Evolutionary conservation across 2,113 vertebrate species (phyloP).

Genomic region (Balaeniceps rex): DNA sequence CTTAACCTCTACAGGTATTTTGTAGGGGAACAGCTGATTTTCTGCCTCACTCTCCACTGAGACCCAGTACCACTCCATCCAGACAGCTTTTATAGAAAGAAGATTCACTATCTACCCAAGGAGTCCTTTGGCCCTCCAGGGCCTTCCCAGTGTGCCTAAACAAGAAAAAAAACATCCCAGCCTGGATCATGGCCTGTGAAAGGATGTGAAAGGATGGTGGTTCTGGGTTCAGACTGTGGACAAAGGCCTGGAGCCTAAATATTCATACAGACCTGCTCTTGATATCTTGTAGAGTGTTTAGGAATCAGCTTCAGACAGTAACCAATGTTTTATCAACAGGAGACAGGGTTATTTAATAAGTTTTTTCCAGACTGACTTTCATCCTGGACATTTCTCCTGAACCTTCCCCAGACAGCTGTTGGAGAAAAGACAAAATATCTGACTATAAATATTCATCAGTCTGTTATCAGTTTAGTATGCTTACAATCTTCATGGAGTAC

Average conservation of each 20-base stretch:
- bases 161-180: background rate
- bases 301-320: background rate
- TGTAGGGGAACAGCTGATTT: background rate
- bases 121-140: background rate
- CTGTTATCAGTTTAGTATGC: background rate
- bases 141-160: background rate
- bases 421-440: background rate
- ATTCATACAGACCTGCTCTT: background rate
- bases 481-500: background rate
- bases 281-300: background rate
- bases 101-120: background rate
- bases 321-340: background rate
- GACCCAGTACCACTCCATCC: background rate
- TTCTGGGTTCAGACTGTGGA: background rate
- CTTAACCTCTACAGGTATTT: background rate
- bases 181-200: background rate
- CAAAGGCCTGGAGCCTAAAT: background rate
- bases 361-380: background rate
- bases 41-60: background rate
- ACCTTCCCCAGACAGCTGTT: background rate
- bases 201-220: background rate
- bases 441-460: background rate
- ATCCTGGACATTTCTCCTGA: background rate
- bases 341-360: background rate
- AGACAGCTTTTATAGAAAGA: background rate